phyloP scores from a whole-genome alignment of 2,113 vertebrate species.

The Oreamnos americanus region DNA sequence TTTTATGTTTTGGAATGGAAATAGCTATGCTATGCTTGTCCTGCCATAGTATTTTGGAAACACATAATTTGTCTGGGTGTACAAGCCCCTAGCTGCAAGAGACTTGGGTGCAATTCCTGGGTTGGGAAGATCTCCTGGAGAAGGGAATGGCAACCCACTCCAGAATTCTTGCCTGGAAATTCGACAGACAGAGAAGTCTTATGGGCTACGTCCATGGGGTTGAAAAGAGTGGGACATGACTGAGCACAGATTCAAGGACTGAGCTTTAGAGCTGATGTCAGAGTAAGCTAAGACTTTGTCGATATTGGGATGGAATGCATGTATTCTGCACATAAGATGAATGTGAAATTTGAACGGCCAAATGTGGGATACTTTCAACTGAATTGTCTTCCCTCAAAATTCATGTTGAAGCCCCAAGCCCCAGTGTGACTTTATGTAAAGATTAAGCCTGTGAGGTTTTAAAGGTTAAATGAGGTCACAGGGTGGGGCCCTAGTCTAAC shows the following conservation, averaged over 20 bases:
- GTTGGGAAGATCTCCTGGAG: not conserved
- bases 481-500: not conserved
- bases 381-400: not conserved
- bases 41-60: not conserved
- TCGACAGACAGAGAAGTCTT: not conserved
- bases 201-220: accelerated
- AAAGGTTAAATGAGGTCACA: not conserved
- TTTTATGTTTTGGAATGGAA: not conserved
- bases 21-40: not conserved
- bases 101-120: not conserved
- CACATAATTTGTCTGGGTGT: too few species aligned
- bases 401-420: not conserved
- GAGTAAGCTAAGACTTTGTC: not conserved
- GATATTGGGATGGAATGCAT: not conserved
- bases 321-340: not conserved
- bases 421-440: not conserved
- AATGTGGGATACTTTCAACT: not conserved
- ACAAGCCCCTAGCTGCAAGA: not conserved
- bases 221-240: not conserved
- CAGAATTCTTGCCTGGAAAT: not conserved
- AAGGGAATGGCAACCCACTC: not conserved
- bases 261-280: not conserved
- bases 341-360: not conserved
- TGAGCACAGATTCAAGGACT: not conserved
- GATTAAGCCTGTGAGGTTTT: not conserved